Conservation (phyloP, 1,140 invertebrate genomes). For the Drosophila guanche region DNA sequence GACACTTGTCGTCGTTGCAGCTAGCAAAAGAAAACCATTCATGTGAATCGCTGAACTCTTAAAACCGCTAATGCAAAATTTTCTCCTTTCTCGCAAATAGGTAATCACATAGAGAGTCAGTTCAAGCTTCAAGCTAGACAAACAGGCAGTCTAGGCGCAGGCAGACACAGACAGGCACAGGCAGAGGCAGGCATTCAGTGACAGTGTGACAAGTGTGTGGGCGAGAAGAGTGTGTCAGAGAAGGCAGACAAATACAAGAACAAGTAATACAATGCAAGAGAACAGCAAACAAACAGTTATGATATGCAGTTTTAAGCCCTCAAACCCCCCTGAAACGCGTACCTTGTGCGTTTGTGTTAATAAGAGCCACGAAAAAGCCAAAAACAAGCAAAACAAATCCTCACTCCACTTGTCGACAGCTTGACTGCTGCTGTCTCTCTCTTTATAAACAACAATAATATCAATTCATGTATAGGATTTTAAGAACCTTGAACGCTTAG, state of each 20-base stretch:
- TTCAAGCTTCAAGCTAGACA: constrained; percentile 79
- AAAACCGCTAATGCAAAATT: constrained; percentile 67
- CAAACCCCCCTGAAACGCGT: neutral
- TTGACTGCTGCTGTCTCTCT: constrained; percentile 64
- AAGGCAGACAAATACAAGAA: constrained; percentile 67
- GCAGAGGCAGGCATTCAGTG: constrained; percentile 70
- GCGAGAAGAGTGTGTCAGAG: constrained; percentile 27
- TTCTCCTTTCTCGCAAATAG: constrained; percentile 80
- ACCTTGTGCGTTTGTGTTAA: too few species aligned
- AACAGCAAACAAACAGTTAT: constrained; percentile 36
- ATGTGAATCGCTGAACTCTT: constrained; percentile 21
- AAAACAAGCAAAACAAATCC: constrained; percentile 27
- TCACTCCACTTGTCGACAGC: constrained; percentile 45
- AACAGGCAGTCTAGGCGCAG: constrained; percentile 75
- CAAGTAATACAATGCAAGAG: constrained; percentile 40
- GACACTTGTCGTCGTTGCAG: constrained; percentile 28
- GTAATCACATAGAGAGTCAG: constrained; percentile 75
- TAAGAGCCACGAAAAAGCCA: constrained; percentile 31
- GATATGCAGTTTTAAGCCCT: constrained; percentile 12
- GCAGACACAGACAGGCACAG: constrained; percentile 48
- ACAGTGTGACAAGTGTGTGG: constrained; percentile 40
- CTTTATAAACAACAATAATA: constrained; percentile 61
- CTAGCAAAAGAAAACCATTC: constrained; percentile 36
- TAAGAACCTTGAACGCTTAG: constrained; percentile 77
- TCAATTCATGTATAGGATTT: constrained; percentile 75